Evolutionary conservation across 2,113 vertebrate species (phyloP), one percentile per base, ranked within the genome.

Genomic region (Nothocercus julius): DNA sequence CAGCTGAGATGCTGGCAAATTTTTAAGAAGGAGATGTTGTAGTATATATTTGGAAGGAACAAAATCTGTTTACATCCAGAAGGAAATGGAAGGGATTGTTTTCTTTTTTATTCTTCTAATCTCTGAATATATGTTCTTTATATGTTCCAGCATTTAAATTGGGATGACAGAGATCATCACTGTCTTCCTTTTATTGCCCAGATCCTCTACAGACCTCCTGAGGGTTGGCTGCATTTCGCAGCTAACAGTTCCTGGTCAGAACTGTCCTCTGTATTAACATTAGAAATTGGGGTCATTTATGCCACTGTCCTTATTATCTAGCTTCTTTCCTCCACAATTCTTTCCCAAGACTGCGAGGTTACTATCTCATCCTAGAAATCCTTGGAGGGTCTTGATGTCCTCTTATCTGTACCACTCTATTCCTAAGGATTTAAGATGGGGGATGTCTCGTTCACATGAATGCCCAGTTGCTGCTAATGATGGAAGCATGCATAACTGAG

Each of bases 401-500:
- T 81, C 61, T 54, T 20, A 5, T 34, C 40, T 51, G 7, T 12
- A 54, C 4, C 0, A 0, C 8, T 59, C 28, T 44, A 3, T 0
- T 27, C 40, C 54, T 64, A 49, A 74, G 32, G 34, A n/a, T 49
- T 69, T 70, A 24, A 24, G 18, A 36, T 42, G 45, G 40, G 34
- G 8, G 32, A 13, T 40, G n/a, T 32, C 42, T 45, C 67, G 47
- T 45, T 54, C 34, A 25, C 20, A 38, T 0, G 0, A 47, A 21
- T 0, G 0, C 22, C 2, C 0, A 1, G 42, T 72, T 82, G 32
- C 7, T 89, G 51, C 4, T 10, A 54, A 9, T 1, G 3, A 16
- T 15, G 53, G 59, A 76, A 76, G 10, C 4, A 7, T 38, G 25
- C 0, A 0, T 49, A 68, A 88, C 45, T 89, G n/a, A 20, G 34